Conservation (phyloP, 2,113 vertebrate species). For the Uria lomvia region DNA sequence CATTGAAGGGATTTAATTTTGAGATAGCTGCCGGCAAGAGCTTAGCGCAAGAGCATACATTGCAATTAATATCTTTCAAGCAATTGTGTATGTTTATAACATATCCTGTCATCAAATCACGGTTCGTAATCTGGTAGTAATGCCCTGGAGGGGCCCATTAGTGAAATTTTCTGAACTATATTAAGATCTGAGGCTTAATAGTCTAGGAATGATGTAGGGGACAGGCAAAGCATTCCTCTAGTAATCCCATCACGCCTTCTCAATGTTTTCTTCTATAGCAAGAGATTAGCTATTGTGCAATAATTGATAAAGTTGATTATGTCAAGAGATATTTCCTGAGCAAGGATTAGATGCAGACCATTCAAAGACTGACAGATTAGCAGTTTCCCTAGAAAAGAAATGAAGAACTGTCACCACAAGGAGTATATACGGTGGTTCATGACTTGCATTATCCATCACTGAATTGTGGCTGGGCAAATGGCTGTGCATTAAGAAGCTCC, state of each 20-base stretch:
- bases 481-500: not conserved
- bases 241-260: not conserved
- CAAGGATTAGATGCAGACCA: not conserved
- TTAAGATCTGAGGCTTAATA: not conserved
- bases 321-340: not conserved
- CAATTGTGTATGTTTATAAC: not conserved
- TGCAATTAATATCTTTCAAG: not conserved
- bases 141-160: not conserved
- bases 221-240: not conserved
- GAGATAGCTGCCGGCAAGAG: not conserved
- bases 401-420: not conserved
- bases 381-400: not conserved
- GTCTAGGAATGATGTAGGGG: not conserved
- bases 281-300: not conserved
- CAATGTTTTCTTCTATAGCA: not conserved
- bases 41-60: not conserved
- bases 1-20: not conserved
- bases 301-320: slow-evolving; percentile 2
- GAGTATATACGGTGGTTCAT: not conserved
- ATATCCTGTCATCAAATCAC: not conserved
- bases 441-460: not conserved
- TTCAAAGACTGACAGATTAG: not conserved
- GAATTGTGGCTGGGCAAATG: not conserved
- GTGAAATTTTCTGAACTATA: not conserved
- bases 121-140: not conserved